These are phyloP conservation scores for Odontocerum albicorne DNA, from an alignment of 2,888 invertebrate species.

Conservation along the genomic window DNA sequence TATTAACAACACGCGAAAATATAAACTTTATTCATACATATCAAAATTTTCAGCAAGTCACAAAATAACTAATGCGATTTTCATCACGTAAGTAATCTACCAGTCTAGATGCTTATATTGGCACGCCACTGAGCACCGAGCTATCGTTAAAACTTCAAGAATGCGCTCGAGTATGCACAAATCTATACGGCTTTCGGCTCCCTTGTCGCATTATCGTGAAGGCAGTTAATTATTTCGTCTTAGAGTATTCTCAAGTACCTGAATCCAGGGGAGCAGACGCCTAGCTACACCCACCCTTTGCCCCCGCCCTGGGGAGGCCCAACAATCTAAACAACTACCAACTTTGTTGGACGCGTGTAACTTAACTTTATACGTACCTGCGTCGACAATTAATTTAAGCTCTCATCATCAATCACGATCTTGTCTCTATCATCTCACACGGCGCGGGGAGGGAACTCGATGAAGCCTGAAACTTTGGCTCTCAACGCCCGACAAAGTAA, in stretches of 20 bases:
- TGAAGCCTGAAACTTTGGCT: constrained; percentile 35
- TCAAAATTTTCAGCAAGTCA: too few species aligned
- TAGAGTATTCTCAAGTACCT: constrained; percentile 26
- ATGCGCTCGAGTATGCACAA: too few species aligned
- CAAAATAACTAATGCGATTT: too few species aligned
- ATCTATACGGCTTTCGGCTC: constrained; percentile 6
- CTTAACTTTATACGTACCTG: constrained; percentile 33
- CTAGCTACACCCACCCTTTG: constrained; percentile 3
- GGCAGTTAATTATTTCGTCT: constrained; percentile 33
- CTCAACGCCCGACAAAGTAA: constrained; percentile 28
- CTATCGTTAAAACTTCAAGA: too few species aligned
- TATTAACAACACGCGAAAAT: too few species aligned
- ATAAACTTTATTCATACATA: too few species aligned
- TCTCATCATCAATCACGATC: constrained; percentile 38
- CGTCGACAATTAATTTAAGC: constrained; percentile 38
- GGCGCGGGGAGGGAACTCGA: constrained; percentile 28
- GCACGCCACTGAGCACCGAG: too few species aligned
- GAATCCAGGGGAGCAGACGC: too few species aligned
- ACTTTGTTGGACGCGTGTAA: constrained; percentile 34
- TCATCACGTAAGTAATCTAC: too few species aligned
- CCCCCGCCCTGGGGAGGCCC: constrained; percentile 28
- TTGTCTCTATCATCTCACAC: constrained; percentile 36
- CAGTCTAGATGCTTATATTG: too few species aligned
- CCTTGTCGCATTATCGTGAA: constrained; percentile 4
- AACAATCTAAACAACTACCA: constrained; percentile 31